These are phyloP conservation scores for Oscheius onirici DNA, from an alignment of 2,888 invertebrate species.

Conservation along the genomic window DNA sequence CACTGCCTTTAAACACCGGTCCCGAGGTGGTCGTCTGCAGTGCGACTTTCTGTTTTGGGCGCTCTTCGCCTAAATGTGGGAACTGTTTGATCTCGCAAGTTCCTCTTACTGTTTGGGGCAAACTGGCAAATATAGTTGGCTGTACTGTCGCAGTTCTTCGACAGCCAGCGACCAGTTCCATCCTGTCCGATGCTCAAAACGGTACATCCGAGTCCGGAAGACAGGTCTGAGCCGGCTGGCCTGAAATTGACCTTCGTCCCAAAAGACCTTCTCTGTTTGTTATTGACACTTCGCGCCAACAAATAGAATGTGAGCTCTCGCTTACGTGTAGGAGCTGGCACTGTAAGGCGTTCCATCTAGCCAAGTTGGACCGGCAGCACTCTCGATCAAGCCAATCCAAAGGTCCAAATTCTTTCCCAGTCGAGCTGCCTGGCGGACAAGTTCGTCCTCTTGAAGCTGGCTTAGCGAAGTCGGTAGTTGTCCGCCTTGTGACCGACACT, in stretches of 20 bases:
- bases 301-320: background rate
- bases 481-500: conserved; percentile 30
- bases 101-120: conserved; percentile 20
- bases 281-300: background rate
- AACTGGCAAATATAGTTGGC: conserved; percentile 27
- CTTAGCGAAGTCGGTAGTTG: conserved; percentile 11
- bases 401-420: conserved; percentile 8
- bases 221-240: conserved; percentile 20
- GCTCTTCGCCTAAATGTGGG: background rate
- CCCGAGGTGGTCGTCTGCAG: conserved; percentile 19
- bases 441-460: conserved; percentile 6
- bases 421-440: conserved; percentile 17
- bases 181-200: conserved; percentile 5
- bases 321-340: conserved; percentile 22
- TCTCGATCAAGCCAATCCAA: conserved; percentile 28
- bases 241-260: conserved; percentile 13
- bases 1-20: conserved; percentile 26
- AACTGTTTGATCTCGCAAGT: background rate
- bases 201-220: conserved; percentile 12
- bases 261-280: background rate
- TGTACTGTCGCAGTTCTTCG: background rate
- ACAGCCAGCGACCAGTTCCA: conserved; percentile 3
- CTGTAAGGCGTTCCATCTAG: conserved; percentile 14
- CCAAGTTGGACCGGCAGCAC: conserved; percentile 19
- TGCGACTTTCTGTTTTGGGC: conserved; percentile 3